Base-by-base conservation (phyloP, 2,888 invertebrate genomes). In the Sphaeridia pumilis region DNA sequence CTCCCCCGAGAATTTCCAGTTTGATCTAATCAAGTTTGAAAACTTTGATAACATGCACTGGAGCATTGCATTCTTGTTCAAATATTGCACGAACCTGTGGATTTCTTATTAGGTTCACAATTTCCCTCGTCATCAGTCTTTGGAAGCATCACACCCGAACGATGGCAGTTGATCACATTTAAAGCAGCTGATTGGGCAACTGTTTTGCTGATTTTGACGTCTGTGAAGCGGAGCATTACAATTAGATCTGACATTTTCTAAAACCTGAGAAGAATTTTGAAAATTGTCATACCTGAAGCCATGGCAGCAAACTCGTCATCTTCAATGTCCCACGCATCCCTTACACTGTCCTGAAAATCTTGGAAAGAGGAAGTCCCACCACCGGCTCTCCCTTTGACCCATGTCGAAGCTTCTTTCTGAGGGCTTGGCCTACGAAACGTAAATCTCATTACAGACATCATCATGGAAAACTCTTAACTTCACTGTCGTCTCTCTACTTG, bases 251-350 rank as follows among this genome's bases (percentile, higher is more conserved):
- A 12, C n/a, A n/a, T 3, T 12, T 10, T 28, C 21, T 38, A 26
- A 38, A 17, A 25, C n/a, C n/a, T n/a, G n/a, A 49, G 3, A 49
- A 41, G 14, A n/a, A n/a, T n/a, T n/a, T n/a, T n/a, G n/a, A n/a
- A n/a, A n/a, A n/a, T n/a, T n/a, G n/a, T n/a, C 17, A 31, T 47
- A 63, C 60, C 60, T 48, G 64, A 60, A 10, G 73, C 71, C 54
- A 75, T 70, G 38, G 73, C 72, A 55, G 78, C 75, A 65, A 78
- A 75, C 58, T 87, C 93, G 73, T 94, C 93, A 71, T 94, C 94
- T 14, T 87, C 92, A 63, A 87, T 81, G 70, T 92, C 93, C 94
- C 95, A 95, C 51, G 93, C 94, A 76, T 95, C 94, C 68, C 86
- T 87, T 50, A 94, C 90, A 61, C 92, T 90, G 70, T 88, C 87